Base-by-base conservation (phyloP, 2,113 vertebrate genomes). In the Chitala chitala region DNA sequence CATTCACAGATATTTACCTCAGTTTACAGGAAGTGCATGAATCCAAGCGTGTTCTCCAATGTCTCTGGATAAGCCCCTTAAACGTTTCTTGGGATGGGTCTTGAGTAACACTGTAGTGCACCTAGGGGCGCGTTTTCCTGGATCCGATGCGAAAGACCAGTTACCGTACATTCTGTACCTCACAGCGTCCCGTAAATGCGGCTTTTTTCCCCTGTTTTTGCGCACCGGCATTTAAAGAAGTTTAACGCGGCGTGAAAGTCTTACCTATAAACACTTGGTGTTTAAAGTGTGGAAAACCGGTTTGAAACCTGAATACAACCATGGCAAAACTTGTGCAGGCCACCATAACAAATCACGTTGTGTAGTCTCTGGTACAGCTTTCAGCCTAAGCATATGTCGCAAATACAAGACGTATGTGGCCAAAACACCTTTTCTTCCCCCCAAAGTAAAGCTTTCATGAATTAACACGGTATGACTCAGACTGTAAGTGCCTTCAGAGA, bases 351-450 rank as follows among this genome's bases (percentile, higher is more conserved):
- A 38, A n/a, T 22, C 17, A 5, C 38, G 36, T 36, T 40, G 24
- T 63, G 29, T 64, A 36, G 40, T 44, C 31, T 48, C 33, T 64
- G 72, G 20, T 40, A 29, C 20, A 65, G n/a, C 59, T 42, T 74
- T 17, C 58, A 56, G 15, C 5, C 8, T 44, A 33, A 48, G 33
- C 36, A 50, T n/a, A n/a, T 26, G 31, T 13, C 31, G 51, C 22
- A 63, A 31, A 44, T 26, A n/a, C 17, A 10, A 17, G 29, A 4
- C 48, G 26, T 46, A 9, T 36, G 5, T 44, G 4, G 24, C 15
- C 53, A 58, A 75, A 75, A 51, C 63, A 75, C 64, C 69, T 75
- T 66, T 55, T 69, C n/a, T 5, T n/a, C n/a, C n/a, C n/a, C n/a
- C n/a, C 38, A 26, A 75, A n/a, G 6, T 13, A 5, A 33, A 51